phyloP scores from a whole-genome alignment of 2,113 vertebrate genomes.

The Suricata suricatta region DNA sequence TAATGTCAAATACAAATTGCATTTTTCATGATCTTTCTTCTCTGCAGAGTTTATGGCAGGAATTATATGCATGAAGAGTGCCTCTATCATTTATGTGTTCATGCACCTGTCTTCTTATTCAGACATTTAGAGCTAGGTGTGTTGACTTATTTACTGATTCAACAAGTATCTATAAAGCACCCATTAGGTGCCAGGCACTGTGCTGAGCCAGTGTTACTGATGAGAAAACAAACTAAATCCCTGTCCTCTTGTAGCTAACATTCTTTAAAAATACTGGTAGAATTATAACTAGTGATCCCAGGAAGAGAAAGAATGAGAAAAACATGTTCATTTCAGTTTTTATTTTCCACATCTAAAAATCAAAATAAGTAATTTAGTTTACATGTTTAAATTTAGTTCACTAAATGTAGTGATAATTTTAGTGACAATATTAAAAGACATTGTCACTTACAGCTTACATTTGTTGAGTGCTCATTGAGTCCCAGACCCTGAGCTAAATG shows the following conservation, averaged over 20 bases:
- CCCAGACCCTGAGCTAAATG: not conserved
- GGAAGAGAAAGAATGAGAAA: not conserved
- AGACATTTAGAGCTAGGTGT: not conserved
- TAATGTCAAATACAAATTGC: not conserved
- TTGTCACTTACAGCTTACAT: not conserved
- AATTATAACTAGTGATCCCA: not conserved
- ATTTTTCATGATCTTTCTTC: slow-evolving; percentile 1
- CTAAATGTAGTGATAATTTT: not conserved
- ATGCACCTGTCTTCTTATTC: not conserved
- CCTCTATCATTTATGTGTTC: not conserved
- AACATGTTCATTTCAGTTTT: not conserved
- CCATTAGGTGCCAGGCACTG: not conserved
- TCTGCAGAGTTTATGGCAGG: not conserved
- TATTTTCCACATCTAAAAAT: slow-evolving; percentile 25
- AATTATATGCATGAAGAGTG: not conserved
- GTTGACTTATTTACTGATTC: not conserved
- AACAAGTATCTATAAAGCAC: not conserved
- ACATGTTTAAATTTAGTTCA: not conserved
- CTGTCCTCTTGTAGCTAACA: not conserved
- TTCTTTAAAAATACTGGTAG: not conserved
- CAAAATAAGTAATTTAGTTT: not conserved
- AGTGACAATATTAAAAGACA: not conserved
- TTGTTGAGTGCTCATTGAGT: not conserved
- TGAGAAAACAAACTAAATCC: not conserved
- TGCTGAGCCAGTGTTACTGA: not conserved